Base-by-base conservation (phyloP, 2,797 vertebrate genomes). In the Falco rusticolus region DNA sequence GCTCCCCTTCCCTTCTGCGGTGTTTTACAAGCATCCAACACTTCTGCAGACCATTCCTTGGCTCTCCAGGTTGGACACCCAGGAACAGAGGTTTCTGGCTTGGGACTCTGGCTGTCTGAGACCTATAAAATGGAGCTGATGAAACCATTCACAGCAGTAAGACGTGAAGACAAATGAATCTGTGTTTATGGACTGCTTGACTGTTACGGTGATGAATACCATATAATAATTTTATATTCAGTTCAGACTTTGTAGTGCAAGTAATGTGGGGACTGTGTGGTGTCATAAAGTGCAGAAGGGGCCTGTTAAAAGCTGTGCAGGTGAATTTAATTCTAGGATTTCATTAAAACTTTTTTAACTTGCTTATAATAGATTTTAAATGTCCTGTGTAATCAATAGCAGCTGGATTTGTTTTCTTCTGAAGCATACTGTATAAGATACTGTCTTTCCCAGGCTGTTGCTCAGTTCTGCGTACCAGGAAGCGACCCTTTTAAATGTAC, bases 241-340 rank as follows among this genome's bases (percentile, higher is more conserved):
- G 39, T 90, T 93, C 47, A 51, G 39, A 68, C 72, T 90, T 86
- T n/a, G 16, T 83, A 26, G 69, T 65, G 33, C 22, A 51, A 88
- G 53, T 84, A 61, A 63, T 21, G 16, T 5, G 20, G 47, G 17
- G n/a, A 33, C 77, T 88, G 50, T 84, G 59, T 84, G 45, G 56
- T 81, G 45, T 81, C 81, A 53, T 90, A 57, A 83, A 74, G 75
- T 22, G 22, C 59, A 81, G 53, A 75, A 91, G 17, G 17, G 11
- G 37, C 33, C 75, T 71, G 14, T 75, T 82, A 75, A 83, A 90
- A 75, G 41, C n/a, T 89, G 60, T 18, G 29, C 63, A 76, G 74
- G 81, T 88, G 81, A 87, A 51, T 81, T 90, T 81, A 76, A 57
- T 94, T 90, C 45, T 77, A 48, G 37, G 31, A 68, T 92, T 95